A percentile compares a stretch with the other conserved stretches of the same genome.
phyloP scores from a whole-genome alignment of 2,888 invertebrate species.

The Archaeoteleia sp. region DNA sequence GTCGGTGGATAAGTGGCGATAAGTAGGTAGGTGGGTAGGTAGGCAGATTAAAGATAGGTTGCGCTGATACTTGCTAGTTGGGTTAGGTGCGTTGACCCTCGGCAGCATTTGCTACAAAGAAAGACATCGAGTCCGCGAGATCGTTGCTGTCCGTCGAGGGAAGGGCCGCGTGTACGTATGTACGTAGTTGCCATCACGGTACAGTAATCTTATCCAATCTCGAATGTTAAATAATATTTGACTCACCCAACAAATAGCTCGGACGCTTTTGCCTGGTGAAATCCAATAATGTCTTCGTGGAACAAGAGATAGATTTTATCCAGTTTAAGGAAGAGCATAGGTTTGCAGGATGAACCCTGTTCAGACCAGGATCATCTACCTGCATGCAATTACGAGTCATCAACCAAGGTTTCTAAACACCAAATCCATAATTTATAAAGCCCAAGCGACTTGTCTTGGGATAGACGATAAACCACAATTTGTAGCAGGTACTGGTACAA shows the following conservation, averaged over 20 bases:
- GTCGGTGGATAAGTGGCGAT: conserved; percentile 70
- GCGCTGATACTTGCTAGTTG: conserved; percentile 64
- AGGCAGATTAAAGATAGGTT: conserved; percentile 68
- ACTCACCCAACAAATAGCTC: conserved; percentile 10
- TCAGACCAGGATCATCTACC: conserved; percentile 15
- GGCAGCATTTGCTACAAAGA: conserved; percentile 61
- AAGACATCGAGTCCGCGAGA: conserved; percentile 59
- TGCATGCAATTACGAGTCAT: conserved; percentile 47
- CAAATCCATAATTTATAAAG: conserved; percentile 45
- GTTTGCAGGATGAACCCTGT: conserved; percentile 19
- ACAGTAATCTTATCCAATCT: conserved; percentile 24
- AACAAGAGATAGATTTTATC: conserved; percentile 34
- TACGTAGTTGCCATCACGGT: conserved; percentile 9
- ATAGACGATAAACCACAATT: conserved; percentile 1
- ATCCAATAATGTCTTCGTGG: conserved; percentile 19
- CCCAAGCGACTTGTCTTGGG: conserved; percentile 13
- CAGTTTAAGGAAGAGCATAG: conserved; percentile 18
- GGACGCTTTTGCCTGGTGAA: conserved; percentile 28
- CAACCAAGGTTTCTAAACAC: conserved; percentile 34
- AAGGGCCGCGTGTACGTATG: too few species aligned
- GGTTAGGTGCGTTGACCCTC: conserved; percentile 73
- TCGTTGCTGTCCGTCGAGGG: conserved; percentile 47
- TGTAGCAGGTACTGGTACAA: too few species aligned
- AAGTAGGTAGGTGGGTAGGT: conserved; percentile 74
- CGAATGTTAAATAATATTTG: conserved; percentile 25